Percentiles rank a stretch among this genome's conserved stretches.
Conservation (phyloP, 2,888 invertebrate species). For the Watsonalla cultraria region DNA sequence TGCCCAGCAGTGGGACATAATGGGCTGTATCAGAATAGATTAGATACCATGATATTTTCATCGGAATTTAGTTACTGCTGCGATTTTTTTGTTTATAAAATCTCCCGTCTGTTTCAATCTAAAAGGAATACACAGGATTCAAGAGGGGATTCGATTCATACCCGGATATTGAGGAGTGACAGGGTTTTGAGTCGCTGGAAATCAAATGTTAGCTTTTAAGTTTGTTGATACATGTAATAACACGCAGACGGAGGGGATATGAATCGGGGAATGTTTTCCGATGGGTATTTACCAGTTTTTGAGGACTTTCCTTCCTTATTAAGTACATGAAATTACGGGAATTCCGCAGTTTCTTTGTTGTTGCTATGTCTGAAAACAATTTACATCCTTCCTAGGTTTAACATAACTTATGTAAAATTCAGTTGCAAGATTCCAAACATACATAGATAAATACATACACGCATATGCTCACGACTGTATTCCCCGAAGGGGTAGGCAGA, state of each 20-base stretch:
- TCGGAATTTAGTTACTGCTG: background rate
- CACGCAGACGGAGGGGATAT: constrained; percentile 32
- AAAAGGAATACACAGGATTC: constrained; percentile 6
- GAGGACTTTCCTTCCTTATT: constrained; percentile 10
- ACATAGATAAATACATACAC: too few species aligned
- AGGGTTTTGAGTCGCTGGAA: constrained; percentile 45
- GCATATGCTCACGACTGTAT: too few species aligned
- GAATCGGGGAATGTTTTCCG: constrained; percentile 24
- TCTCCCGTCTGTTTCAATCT: constrained; percentile 3
- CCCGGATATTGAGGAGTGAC: constrained; percentile 61
- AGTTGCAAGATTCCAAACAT: too few species aligned
- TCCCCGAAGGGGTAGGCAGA: too few species aligned
- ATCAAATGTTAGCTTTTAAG: constrained; percentile 37
- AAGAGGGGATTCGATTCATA: constrained; percentile 44
- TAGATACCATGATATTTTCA: too few species aligned
- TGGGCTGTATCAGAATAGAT: too few species aligned
- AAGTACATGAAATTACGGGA: background rate
- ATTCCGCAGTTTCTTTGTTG: background rate
- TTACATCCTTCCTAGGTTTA: background rate
- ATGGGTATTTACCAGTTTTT: constrained; percentile 7
- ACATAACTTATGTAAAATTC: too few species aligned
- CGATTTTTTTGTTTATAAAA: constrained; percentile 3
- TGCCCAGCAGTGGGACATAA: too few species aligned
- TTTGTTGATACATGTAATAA: constrained; percentile 48
- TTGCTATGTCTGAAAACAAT: background rate